phyloP scores from a whole-genome alignment of 2,888 invertebrate genomes.

The Limnephilus lunatus region DNA sequence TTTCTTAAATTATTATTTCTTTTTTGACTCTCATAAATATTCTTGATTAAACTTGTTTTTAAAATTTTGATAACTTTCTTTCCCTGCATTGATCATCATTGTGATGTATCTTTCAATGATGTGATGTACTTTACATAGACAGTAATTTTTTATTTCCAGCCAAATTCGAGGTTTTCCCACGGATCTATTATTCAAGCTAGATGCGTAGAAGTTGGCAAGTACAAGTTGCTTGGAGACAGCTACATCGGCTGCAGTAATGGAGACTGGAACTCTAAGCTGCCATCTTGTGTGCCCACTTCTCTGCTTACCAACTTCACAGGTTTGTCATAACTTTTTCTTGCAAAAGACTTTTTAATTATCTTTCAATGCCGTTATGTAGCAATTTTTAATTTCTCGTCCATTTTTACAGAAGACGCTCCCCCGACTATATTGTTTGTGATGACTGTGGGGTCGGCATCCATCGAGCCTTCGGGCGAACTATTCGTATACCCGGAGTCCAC shows the following conservation, averaged over 20 bases:
- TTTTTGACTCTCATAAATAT: neutral
- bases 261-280: conserved; percentile 86
- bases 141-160: conserved; percentile 68
- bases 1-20: neutral
- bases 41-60: neutral
- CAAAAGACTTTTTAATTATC: neutral
- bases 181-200: conserved; percentile 86
- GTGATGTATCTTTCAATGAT: neutral
- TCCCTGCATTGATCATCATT: neutral
- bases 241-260: conserved; percentile 88
- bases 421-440: conserved; percentile 88
- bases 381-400: conserved; percentile 6
- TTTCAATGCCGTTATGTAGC: conserved; percentile 20
- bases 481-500: conserved; percentile 89
- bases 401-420: conserved; percentile 86
- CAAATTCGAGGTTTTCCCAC: conserved; percentile 85
- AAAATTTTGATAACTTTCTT: neutral
- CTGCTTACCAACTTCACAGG: conserved; percentile 91
- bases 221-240: conserved; percentile 89
- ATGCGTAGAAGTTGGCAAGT: conserved; percentile 89
- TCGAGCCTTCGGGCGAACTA: conserved; percentile 87
- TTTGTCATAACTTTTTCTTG: conserved; percentile 68
- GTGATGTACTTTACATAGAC: neutral
- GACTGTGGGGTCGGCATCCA: conserved; percentile 87
- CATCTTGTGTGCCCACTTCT: conserved; percentile 91